phyloP scores from a whole-genome alignment of 2,888 invertebrate genomes.

The Meiosimyza platycephala region DNA sequence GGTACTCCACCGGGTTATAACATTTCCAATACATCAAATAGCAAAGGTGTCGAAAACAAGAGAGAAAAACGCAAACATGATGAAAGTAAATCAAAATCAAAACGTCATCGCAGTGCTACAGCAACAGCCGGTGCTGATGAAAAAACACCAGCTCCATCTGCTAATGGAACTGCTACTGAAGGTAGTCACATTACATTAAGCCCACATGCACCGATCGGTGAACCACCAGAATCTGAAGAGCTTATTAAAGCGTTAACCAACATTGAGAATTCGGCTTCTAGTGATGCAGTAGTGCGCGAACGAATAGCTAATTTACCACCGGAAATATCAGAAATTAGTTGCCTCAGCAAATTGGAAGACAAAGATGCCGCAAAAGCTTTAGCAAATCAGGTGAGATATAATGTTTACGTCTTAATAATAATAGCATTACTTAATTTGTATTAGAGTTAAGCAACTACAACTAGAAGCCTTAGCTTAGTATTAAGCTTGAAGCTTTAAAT shows the following conservation, averaged over 20 bases:
- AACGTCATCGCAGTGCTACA: constrained; percentile 66
- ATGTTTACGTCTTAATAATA: background rate
- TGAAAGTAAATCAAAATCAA: constrained; percentile 55
- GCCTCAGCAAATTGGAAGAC: constrained; percentile 87
- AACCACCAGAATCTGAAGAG: constrained; percentile 93
- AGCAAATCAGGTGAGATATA: constrained; percentile 75
- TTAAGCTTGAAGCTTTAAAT: no score
- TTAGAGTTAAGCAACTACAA: no score
- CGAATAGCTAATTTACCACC: constrained; percentile 93
- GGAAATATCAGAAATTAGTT: constrained; percentile 91
- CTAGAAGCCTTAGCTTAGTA: no score
- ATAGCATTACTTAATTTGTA: no score
- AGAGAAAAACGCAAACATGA: constrained; percentile 59
- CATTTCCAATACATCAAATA: constrained; percentile 57
- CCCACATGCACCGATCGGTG: constrained; percentile 81
- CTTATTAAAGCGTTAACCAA: constrained; percentile 86
- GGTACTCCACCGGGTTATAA: constrained; percentile 9
- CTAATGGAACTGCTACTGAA: constrained; percentile 24
- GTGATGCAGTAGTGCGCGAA: constrained; percentile 92
- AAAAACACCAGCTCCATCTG: constrained; percentile 33
- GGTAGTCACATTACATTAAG: constrained; percentile 68
- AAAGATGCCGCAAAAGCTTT: constrained; percentile 83
- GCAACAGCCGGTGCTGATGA: constrained; percentile 70
- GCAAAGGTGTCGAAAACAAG: constrained; percentile 22
- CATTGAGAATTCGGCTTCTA: constrained; percentile 94